Conservation (phyloP, 2,888 invertebrate genomes). For the Philereme vetulata region DNA sequence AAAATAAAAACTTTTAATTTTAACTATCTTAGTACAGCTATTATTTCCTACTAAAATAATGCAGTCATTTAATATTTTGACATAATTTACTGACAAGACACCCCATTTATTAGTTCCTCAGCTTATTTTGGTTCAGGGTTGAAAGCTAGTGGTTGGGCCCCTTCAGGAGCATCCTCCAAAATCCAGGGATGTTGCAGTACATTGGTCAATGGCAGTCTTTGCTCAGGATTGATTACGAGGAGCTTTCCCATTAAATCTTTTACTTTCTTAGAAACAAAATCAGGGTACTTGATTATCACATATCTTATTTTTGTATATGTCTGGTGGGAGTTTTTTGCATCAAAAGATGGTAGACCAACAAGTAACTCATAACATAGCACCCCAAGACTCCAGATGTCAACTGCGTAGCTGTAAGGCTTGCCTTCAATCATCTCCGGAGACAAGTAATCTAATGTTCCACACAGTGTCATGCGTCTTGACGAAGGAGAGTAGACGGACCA, state of each 20-base stretch:
- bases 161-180: slow-evolving; percentile 76
- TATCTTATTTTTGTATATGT: slow-evolving; percentile 91
- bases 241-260: slow-evolving; percentile 91
- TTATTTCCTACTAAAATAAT: slow-evolving; percentile 20
- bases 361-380: slow-evolving; percentile 97
- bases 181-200: slow-evolving; percentile 94
- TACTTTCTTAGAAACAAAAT: slow-evolving; percentile 88
- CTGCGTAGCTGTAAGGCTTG: slow-evolving; percentile 92
- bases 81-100: slow-evolving; percentile 1
- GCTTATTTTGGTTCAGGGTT: slow-evolving; percentile 50
- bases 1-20: slow-evolving; percentile 8
- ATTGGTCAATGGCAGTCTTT: slow-evolving; percentile 88
- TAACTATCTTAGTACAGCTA: slow-evolving; percentile 15
- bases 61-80: slow-evolving; percentile 7
- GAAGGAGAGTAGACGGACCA: slow-evolving; percentile 99
- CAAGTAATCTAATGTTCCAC: slow-evolving; percentile 97
- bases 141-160: slow-evolving; percentile 51
- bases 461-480: slow-evolving; percentile 94
- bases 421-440: slow-evolving; percentile 98
- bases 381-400: slow-evolving; percentile 98
- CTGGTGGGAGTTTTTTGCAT: slow-evolving; percentile 88
- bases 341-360: slow-evolving; percentile 97
- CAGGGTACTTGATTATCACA: slow-evolving; percentile 88
- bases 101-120: not conserved
- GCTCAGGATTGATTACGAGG: slow-evolving; percentile 89